Evolutionary conservation across 1,140 invertebrate species (phyloP), one percentile per base, ranked within the genome.

Genomic region (Calliphora vicina): DNA sequence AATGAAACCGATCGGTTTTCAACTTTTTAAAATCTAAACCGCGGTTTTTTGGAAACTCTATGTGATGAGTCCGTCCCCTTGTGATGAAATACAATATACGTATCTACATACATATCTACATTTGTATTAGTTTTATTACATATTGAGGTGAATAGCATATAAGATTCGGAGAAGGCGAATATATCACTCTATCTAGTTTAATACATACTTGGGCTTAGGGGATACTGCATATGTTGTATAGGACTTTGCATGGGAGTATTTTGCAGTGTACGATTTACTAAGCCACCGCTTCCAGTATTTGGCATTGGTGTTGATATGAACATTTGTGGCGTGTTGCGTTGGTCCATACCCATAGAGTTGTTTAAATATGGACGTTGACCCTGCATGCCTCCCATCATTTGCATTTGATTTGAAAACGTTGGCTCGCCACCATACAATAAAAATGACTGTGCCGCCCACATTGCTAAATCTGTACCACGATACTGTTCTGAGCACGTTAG

Each of bases 371-470:
- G 27, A 43, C 74, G 74, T 12, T 78, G 35, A 2, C 35, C 35
- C 13, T 45, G 74, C 13, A 20, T 0, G 10, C 35, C 1, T 35
- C n/a, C 67, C 27, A 73, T 42, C n/a, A 61, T 61, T 61, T 61
- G 80, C 50, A 82, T 76, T 84, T 87, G 85, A 45, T 83, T 80
- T 13, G 86, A 85, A 84, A 84, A 87, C 43, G 82, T 85, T 0
- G 89, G 93, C 86, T 98, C 97, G 13, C 95, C 96, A 43, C 98
- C 97, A 90, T 97, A 98, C 82, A 97, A 91, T 87, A 99, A 97
- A 89, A 99, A 98, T 0, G 97, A 97, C 87, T 96, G 93, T 1
- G 96, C 95, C 4, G 98, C 97, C 94, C 96, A 96, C 86, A 98
- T 96, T 61, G 94, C 93, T 0, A 97, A 92, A 86, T 96, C 94